Evolutionary conservation across 2,888 invertebrate species (phyloP).

Genomic region (Tridacna gigas): DNA sequence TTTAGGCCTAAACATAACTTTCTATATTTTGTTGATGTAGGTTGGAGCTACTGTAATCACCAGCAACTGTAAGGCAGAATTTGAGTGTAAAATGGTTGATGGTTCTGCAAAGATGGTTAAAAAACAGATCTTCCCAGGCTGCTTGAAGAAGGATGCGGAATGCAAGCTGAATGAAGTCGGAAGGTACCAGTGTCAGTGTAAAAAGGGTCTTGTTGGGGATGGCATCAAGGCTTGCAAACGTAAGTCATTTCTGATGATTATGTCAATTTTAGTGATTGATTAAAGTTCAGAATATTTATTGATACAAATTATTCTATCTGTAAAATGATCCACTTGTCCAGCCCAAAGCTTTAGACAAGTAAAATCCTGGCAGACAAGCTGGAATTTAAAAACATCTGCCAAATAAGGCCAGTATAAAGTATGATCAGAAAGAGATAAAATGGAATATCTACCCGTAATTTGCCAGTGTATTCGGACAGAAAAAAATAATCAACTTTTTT

Average conservation of each 20-base stretch:
- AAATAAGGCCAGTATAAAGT: too few relatives aligned
- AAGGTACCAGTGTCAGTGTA: constrained; percentile 8
- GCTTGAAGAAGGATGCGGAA: constrained; percentile 7
- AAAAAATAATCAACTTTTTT: too few relatives aligned
- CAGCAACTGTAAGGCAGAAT: not conserved
- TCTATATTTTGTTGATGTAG: not conserved
- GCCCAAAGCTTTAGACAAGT: too few relatives aligned
- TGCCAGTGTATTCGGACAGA: too few relatives aligned
- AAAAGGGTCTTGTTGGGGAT: constrained; percentile 15
- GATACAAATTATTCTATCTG: too few relatives aligned
- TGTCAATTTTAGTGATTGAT: not conserved
- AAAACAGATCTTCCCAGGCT: not conserved
- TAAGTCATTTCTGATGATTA: not conserved
- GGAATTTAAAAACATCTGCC: too few relatives aligned
- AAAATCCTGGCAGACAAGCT: too few relatives aligned
- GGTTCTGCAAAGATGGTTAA: not conserved
- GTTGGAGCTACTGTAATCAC: not conserved
- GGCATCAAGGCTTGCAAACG: constrained; percentile 2
- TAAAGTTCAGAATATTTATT: too few relatives aligned
- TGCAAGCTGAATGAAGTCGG: not conserved
- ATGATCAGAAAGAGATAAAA: too few relatives aligned
- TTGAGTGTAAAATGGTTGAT: not conserved
- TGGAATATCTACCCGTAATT: too few relatives aligned
- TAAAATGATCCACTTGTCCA: too few relatives aligned
- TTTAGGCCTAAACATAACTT: too few relatives aligned